These are phyloP conservation scores for Stegostoma tigrinum DNA, from an alignment of 2,113 vertebrate species.

Conservation along the genomic window DNA sequence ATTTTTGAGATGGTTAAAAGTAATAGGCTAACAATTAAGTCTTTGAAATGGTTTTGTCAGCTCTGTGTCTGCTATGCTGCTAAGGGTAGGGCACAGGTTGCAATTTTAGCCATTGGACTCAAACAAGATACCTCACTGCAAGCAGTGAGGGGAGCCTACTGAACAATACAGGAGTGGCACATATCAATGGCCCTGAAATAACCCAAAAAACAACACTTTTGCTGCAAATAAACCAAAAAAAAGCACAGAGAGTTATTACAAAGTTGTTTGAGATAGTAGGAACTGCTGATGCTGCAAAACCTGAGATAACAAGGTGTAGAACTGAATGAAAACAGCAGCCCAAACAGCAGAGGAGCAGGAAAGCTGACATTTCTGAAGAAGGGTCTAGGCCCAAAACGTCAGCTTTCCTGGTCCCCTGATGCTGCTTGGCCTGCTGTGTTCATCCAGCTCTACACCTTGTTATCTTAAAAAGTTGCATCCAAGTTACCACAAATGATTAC, in stretches of 20 bases:
- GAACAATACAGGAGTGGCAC: neutral
- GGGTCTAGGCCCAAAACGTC: too few species aligned
- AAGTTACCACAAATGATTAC: neutral
- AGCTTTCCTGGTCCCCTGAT: too few species aligned
- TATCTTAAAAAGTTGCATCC: neutral
- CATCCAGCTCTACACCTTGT: too few species aligned
- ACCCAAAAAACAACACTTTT: neutral
- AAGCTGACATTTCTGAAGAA: too few species aligned
- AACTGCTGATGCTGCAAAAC: too few species aligned
- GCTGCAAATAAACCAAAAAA: neutral
- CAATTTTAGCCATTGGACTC: neutral
- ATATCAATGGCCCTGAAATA: neutral
- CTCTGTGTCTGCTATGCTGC: neutral
- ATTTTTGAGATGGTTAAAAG: neutral
- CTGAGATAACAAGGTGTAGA: too few species aligned
- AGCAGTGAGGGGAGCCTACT: neutral
- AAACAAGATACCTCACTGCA: neutral
- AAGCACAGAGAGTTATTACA: neutral
- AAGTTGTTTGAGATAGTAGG: neutral
- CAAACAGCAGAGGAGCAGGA: too few species aligned
- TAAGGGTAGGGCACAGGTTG: neutral
- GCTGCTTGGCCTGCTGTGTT: too few species aligned
- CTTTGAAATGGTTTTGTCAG: neutral
- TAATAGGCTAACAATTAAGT: neutral
- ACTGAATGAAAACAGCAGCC: too few species aligned